A percentile compares a stretch with the other conserved stretches of the same genome.
phyloP scores from a whole-genome alignment of 2,113 vertebrate genomes.

The Morphnarchus princeps region DNA sequence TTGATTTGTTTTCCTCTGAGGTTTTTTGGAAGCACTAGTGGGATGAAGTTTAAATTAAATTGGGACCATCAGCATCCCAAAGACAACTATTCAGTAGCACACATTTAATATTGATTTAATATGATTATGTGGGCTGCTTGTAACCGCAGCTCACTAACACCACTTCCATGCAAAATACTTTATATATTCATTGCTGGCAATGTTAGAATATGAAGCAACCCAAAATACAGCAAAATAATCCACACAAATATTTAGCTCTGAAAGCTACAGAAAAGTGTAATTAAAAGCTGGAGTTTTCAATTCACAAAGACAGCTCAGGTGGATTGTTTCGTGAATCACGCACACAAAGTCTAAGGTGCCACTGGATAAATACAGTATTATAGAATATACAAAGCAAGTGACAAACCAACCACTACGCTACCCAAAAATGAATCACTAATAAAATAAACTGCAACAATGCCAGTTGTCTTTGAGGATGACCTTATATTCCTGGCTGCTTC shows the following conservation, averaged over 20 bases:
- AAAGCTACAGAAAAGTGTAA: neutral
- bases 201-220: neutral
- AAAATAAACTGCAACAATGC: neutral
- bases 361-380: neutral
- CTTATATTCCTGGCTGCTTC: neutral
- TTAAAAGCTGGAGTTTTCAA: neutral
- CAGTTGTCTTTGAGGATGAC: neutral
- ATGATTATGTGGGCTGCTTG: constrained; percentile 11
- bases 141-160: constrained; percentile 22
- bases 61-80: constrained; percentile 25
- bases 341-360: neutral
- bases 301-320: neutral
- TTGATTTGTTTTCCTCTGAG: constrained; percentile 56
- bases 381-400: neutral
- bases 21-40: constrained; percentile 16
- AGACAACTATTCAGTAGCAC: constrained; percentile 2
- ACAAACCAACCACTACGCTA: neutral
- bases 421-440: neutral
- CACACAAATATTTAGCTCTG: neutral
- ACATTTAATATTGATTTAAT: constrained; percentile 51
- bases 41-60: constrained; percentile 52
- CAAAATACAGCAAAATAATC: neutral
- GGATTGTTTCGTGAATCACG: neutral
- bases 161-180: neutral
- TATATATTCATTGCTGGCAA: neutral